phyloP scores from a whole-genome alignment of 2,113 vertebrate species.

The Percopsis transmontana region DNA sequence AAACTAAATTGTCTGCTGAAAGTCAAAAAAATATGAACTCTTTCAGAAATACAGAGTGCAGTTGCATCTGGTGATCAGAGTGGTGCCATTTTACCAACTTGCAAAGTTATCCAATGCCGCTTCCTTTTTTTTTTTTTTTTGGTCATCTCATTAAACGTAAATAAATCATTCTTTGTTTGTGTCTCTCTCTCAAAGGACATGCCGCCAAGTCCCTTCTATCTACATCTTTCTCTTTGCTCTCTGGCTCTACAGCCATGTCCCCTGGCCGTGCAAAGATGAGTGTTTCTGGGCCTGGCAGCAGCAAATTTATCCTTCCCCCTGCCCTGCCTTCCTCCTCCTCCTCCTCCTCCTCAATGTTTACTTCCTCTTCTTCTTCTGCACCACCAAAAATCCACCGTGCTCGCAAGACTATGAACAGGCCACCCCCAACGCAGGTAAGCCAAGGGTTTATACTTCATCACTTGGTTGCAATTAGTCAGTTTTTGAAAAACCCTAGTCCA shows the following conservation, averaged over 20 bases:
- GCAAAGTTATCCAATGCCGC: no score
- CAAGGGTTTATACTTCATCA: neutral
- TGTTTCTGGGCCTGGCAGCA: slow-evolving; percentile 80
- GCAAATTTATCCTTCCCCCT: slow-evolving; percentile 74
- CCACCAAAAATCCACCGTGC: slow-evolving; percentile 86
- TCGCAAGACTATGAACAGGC: slow-evolving; percentile 89
- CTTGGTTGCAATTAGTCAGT: neutral
- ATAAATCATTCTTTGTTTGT: neutral
- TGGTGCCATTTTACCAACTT: no score
- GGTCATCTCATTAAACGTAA: no score
- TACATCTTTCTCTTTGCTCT: slow-evolving; percentile 53
- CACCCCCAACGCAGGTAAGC: slow-evolving; percentile 80
- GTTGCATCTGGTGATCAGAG: no score
- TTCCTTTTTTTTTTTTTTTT: no score
- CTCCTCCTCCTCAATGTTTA: slow-evolving; percentile 70
- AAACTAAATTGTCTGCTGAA: no score
- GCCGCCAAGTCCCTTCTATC: slow-evolving; percentile 77
- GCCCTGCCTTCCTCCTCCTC: slow-evolving; percentile 69
- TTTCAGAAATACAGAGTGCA: no score
- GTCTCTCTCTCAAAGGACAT: slow-evolving; percentile 70
- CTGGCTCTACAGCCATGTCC: slow-evolving; percentile 70
- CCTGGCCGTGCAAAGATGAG: slow-evolving; percentile 88
- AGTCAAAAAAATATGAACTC: no score
- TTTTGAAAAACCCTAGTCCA: no score
- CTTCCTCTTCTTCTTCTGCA: slow-evolving; percentile 60